Evolutionary conservation across 2,113 vertebrate species (phyloP), one percentile per base, ranked within the genome.

Genomic region (Silurus glanis): DNA sequence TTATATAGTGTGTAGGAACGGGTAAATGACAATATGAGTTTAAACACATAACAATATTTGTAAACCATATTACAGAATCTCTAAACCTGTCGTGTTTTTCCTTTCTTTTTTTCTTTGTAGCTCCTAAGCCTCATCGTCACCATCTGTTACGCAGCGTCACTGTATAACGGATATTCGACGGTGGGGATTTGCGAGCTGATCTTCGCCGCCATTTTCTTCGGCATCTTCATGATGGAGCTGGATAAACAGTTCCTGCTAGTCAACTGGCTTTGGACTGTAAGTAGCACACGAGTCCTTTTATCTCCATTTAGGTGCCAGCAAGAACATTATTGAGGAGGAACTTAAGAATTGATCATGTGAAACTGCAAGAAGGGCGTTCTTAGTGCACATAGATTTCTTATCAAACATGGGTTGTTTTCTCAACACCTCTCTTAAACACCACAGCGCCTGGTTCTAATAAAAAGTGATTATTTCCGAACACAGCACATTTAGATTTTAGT

Each of bases 241-340:
- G 94, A 96, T 91, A 95, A 96, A 90, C 92, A 94, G 91, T 0
- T 96, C 69, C 4, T 5, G 25, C 0, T 80, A 58, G 23, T 96
- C 87, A 92, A 91, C 93, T 96, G 95, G 95, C 0, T 92, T 45
- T 96, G 95, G 95, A 94, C 2, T 13, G 95, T 96, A 85, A 95
- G 95, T 95, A 37, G 83, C 25, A 16, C 58, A 19, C 28, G 9
- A 69, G 69, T 74, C 23, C 67, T 71, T 59, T 72, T 37, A 67
- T 53, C 21, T 78, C 23, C 12, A 25, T 55, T n/a, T n/a, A 76
- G 7, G n/a, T 8, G 0, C 2, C 53, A 19, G 76, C n/a, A 79
- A 37, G 37, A 37, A 37, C 37, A 37, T 37, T 37, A 37, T 37
- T 37, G 37, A 37, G 53, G 55, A 37, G 25, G 55, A 56, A 14